Base-by-base conservation (phyloP, 2,888 invertebrate species). In the Macaria notata region DNA sequence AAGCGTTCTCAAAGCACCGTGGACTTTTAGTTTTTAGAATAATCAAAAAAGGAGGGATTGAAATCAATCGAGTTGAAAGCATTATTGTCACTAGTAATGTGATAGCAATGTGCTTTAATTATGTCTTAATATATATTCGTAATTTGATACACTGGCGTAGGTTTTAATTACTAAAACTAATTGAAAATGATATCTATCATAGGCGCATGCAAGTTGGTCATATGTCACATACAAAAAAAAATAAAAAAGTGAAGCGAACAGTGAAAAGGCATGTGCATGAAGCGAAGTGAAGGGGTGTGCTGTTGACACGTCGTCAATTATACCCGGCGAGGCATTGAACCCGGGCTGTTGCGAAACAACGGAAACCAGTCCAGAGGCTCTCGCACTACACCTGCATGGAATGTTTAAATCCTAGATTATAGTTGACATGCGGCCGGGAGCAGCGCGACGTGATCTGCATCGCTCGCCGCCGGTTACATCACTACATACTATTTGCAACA, bases 351-450 rank as follows among this genome's bases (percentile, higher is more conserved):
- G 90, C 89, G 88, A 91, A 90, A 90, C 89, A 91, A 89, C 90
- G 90, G 90, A 91, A 90, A 89, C 89, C 86, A 87, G 89, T 87
- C 84, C 87, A 86, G 78, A 70, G 71, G 60, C 64, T 62, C 64
- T 63, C 63, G 56, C 64, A 59, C 68, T 69, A 81, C 86, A 89
- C 90, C 88, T 90, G 89, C 84, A 79, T 84, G 85, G 90, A 89
- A 89, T 90, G 86, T 87, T 85, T 84, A 88, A 88, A 84, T 87
- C 88, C 87, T 90, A 88, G 89, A 88, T 89, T 77, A 87, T 88
- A 83, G 82, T 88, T 87, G 81, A 86, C 84, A 89, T 88, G 87
- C 88, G 78, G 76, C 79, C 76, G 81, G 76, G 75, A 79, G 68
- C 72, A 65, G 71, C 56, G 60, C 70, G 73, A 84, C 86, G 87